Base-by-base conservation (phyloP, 2,797 vertebrate genomes). In the Linurgus olivaceus region DNA sequence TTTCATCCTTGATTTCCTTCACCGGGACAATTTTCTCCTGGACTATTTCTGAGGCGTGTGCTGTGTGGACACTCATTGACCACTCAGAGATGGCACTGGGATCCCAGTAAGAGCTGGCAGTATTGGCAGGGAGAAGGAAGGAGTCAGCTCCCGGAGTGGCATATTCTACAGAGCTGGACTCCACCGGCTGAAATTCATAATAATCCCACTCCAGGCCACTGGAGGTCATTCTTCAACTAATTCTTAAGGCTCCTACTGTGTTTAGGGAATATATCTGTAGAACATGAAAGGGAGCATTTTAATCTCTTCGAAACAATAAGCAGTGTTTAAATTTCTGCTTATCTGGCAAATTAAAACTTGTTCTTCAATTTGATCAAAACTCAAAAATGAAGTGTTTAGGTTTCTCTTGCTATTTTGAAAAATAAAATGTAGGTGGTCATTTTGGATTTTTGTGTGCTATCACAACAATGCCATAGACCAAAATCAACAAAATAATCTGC, bases 141-240 rank as follows among this genome's bases (percentile, higher is more conserved):
- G 97, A 97, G 94, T 96, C 96, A 97, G 93, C 93, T 97, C 94
- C 96, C 2, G 97, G 94, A 80, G 98, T 98, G 86, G 96, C 92
- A 74, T 98, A 98, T 93, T 97, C 96, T 96, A 97, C 95, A 97
- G 97, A 98, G 96, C 97, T 97, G 95, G 96, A 95, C 94, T 97
- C 97, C 97, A 97, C 88, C 16, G 98, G 98, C 75, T 98, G 98
- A 95, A 98, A 98, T 95, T 98, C 98, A 97, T 98, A 97, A 98
- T 98, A 98, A 98, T 99, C 98, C 98, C 98, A 98, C 96, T 98
- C 98, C 95, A 98, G 97, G 97, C 98, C 98, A 98, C 98, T 98
- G 97, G 98, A 98, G 97, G 98, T 98, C 98, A 99, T 98, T 97
- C 97, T 97, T 98, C 97, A 97, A 96, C 97, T 97, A 97, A 96